Conservation (phyloP, 2,113 vertebrate species). For the Ancistrus triradiatus region DNA sequence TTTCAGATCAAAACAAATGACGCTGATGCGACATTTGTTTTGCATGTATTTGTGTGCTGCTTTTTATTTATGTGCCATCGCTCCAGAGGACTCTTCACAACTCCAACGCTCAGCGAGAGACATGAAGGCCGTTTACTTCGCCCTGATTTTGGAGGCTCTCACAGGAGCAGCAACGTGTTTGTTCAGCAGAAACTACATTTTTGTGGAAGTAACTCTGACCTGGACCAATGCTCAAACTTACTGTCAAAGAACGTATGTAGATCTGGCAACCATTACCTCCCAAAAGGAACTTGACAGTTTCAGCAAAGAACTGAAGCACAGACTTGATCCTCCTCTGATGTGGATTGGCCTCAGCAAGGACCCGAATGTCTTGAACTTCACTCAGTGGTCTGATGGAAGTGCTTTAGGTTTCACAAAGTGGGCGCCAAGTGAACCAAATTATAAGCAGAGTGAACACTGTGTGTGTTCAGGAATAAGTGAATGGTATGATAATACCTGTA, state of each 20-base stretch:
- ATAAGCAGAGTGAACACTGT: neutral
- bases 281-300: neutral
- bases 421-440: neutral
- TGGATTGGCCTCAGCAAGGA: neutral
- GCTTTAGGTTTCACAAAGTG: neutral
- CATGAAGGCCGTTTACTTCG: neutral
- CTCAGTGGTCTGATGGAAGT: neutral
- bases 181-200: neutral
- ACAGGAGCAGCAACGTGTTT: neutral
- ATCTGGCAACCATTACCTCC: neutral
- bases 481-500: neutral
- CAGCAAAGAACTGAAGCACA: neutral
- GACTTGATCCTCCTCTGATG: too few relatives aligned
- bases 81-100: neutral
- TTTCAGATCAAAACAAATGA: neutral
- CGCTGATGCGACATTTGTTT: neutral
- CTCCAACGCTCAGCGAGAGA: neutral
- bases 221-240: neutral
- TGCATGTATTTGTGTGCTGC: slow-evolving; percentile 4
- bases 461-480: too few relatives aligned
- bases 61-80: neutral
- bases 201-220: neutral
- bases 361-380: neutral
- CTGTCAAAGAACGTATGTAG: neutral
- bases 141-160: neutral